Base-by-base conservation (phyloP, 1,140 invertebrate species). In the Drosophila mauritiana region DNA sequence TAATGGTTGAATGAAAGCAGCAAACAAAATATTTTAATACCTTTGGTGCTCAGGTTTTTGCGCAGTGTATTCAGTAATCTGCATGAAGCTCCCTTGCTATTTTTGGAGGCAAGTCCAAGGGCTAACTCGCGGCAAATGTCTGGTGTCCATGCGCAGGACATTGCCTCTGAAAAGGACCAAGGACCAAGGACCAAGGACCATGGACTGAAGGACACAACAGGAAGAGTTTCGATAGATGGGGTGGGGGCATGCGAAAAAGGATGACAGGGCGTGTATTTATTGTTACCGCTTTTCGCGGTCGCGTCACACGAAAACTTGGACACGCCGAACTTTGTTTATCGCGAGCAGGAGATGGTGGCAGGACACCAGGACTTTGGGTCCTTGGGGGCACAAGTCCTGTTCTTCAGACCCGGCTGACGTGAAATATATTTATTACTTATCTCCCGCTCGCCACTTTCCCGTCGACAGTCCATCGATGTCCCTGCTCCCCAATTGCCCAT, bases 351-450 rank as follows among this genome's bases (percentile, higher is more conserved):
- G 22, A 22, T 11, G 8, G 42, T 1, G 37, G 7, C 10, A 3
- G 17, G 1, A 34, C 13, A 27, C 22, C 34, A 39, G 62, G 49
- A 70, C 42, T 56, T 48, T 46, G 39, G 40, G 12, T 61, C 51
- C 45, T 43, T 49, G 40, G 55, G 53, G 40, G 49, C 54, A 40
- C 42, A 27, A 57, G 58, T 57, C 52, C 37, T 55, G 73, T 52
- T 81, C 78, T 73, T 46, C 34, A 13, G 52, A 15, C 17, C 52
- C 36, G 63, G 40, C 74, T 75, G 70, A 78, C 76, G 64, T 83
- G 48, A 76, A 83, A 84, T 84, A 84, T 84, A 83, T 83, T 80
- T 84, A 83, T 83, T 83, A 84, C 80, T 76, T 84, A 79, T 82
- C 61, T 56, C 20, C 56, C 22, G 40, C 27, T 37, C 12, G 10